Evolutionary conservation across 2,888 invertebrate genomes (phyloP), one percentile per base, ranked within the genome.

Genomic region (Mesorhabditis spiculigera): DNA sequence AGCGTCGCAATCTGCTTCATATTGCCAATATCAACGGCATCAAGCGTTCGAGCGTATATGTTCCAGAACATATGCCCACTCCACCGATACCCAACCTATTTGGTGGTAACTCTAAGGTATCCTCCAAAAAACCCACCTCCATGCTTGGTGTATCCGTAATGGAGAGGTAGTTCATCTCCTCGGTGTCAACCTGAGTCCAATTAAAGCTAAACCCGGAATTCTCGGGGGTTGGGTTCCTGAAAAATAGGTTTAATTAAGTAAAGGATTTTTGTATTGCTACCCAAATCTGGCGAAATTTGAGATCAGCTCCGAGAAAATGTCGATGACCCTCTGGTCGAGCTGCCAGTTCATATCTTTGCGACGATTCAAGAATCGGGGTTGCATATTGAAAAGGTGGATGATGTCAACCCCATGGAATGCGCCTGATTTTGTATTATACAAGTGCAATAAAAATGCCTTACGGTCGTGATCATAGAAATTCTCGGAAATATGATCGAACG

Each of bases 61-160:
- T 86, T 86, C 86, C 86, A 86, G 75, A 86, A 86, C 16, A 82
- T 79, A 71, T 86, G 86, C 10, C 84, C 86, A 65, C 81, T 78
- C 85, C 85, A 85, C 67, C 84, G 78, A 73, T 73, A 80, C 8
- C 80, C 80, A 16, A 79, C 79, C 79, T 79, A 28, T 28, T 28
- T 28, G 1, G 28, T 28, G 28, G 28, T 28, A 16, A 16, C 6
- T 28, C 4, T 63, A 28, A 63, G 6, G 16, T 8, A 6, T 13
- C n/a, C 6, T 63, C 28, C 28, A 50, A 50, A 73, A 71, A 78
- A 61, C 76, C 75, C 44, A 82, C 81, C 68, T 82, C 75, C 83
- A 86, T 85, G 28, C 71, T 69, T 0, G 86, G 86, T 61, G 76
- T 79, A 74, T 85, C 84, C 5, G 84, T 85, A 28, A 86, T 82